Evolutionary conservation across 2,113 vertebrate genomes (phyloP).

Genomic region (Procavia capensis): DNA sequence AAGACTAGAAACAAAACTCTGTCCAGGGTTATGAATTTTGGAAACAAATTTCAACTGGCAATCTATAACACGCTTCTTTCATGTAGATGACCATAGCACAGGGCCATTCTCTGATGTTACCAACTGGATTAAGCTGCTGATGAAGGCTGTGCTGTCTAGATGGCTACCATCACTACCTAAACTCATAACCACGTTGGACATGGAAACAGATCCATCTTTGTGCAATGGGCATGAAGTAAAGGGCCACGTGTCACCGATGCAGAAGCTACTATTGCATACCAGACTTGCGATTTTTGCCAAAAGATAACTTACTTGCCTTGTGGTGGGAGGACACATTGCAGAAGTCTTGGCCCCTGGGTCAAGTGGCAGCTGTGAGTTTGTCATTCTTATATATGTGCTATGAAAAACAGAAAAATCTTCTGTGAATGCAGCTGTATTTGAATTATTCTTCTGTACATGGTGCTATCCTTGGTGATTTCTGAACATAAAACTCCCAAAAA

Average conservation of each 20-base stretch:
- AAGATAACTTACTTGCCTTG: neutral
- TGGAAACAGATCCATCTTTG: neutral
- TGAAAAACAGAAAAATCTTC: neutral
- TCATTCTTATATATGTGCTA: neutral
- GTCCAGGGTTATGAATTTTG: neutral
- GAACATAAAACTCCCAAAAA: neutral
- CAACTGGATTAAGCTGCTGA: neutral
- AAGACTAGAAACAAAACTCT: neutral
- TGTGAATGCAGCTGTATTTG: accelerated
- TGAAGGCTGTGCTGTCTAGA: neutral
- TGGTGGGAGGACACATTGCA: neutral
- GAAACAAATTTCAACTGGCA: neutral
- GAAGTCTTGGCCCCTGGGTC: neutral
- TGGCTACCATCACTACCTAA: neutral
- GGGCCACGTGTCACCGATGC: neutral
- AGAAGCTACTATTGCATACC: neutral
- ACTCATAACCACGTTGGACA: neutral
- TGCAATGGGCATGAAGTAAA: neutral
- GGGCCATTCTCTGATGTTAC: neutral
- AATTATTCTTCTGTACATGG: neutral
- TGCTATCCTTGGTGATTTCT: neutral
- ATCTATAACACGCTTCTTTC: neutral
- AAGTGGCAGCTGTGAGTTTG: neutral
- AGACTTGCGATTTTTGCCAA: neutral
- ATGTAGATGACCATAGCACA: neutral